Evolutionary conservation across 1,140 invertebrate species (phyloP).

Genomic region (Solenopsis fugax): DNA sequence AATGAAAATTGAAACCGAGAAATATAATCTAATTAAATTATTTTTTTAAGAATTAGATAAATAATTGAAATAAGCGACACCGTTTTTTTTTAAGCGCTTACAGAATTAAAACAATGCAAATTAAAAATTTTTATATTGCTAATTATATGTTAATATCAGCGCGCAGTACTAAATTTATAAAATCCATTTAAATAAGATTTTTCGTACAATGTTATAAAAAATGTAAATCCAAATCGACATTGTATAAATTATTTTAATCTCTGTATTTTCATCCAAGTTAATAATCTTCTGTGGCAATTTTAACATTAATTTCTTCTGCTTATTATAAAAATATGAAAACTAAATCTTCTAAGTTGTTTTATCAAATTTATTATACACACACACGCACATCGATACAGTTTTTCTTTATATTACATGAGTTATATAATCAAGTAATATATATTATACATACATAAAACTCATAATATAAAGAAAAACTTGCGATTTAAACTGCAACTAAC

Average conservation of each 20-base stretch:
- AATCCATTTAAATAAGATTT: not conserved
- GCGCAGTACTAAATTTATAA: not conserved
- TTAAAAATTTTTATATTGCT: not conserved
- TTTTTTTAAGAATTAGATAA: not conserved
- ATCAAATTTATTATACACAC: not conserved
- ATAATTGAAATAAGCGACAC: not conserved
- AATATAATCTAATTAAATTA: not conserved
- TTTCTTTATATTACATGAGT: too few species aligned
- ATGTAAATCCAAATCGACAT: not conserved
- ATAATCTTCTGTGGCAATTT: not conserved
- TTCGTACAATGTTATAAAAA: conserved; percentile 1
- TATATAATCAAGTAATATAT: too few species aligned
- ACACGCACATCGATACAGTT: too few species aligned
- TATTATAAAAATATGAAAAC: conserved; percentile 5
- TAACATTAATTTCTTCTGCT: not conserved
- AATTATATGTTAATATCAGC: not conserved
- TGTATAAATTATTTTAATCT: not conserved
- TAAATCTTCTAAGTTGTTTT: not conserved
- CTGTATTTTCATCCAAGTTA: not conserved
- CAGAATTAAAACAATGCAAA: not conserved
- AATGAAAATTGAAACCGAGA: not conserved
- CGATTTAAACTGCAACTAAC: not conserved
- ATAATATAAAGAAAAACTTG: not conserved
- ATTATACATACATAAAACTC: too few species aligned
- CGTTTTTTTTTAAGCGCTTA: not conserved